Percentiles rank a stretch among this genome's conserved stretches.
phyloP scores from a whole-genome alignment of 2,797 vertebrate genomes.

The Mormyrus proboscirostris region DNA sequence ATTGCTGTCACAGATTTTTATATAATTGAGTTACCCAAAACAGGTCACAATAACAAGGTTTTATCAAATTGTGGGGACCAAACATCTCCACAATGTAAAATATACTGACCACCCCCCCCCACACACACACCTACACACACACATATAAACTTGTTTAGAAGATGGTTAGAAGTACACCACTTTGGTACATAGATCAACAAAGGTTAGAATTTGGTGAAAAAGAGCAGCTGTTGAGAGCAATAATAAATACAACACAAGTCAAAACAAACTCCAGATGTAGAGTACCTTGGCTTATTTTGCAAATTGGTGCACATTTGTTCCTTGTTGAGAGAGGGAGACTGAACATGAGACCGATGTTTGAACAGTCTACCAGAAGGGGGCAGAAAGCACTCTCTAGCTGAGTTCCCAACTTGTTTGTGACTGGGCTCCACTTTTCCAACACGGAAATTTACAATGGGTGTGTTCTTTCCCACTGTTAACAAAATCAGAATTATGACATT shows the following conservation, averaged over 20 bases:
- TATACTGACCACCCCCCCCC: too few relatives aligned
- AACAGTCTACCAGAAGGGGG: constrained; percentile 51
- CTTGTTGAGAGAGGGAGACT: not conserved
- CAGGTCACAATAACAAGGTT: not conserved
- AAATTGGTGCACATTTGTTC: not conserved
- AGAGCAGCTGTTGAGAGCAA: not conserved
- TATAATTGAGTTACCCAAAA: not conserved
- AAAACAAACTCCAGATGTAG: not conserved
- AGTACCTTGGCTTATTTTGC: not conserved
- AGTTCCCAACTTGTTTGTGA: constrained; percentile 20
- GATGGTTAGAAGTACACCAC: not conserved
- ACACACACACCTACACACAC: not conserved
- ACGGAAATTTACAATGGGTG: not conserved
- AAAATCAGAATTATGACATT: not conserved
- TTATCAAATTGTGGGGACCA: not conserved
- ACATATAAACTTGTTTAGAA: not conserved
- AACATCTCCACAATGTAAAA: too few relatives aligned
- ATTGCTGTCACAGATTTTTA: not conserved
- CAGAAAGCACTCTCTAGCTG: constrained; percentile 31
- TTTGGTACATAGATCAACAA: not conserved
- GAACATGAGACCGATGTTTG: constrained; percentile 38
- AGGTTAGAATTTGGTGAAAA: not conserved
- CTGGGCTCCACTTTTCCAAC: not conserved
- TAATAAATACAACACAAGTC: not conserved
- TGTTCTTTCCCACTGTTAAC: not conserved